phyloP scores from a whole-genome alignment of 2,888 invertebrate genomes.

The Theodoxus fluviatilis region DNA sequence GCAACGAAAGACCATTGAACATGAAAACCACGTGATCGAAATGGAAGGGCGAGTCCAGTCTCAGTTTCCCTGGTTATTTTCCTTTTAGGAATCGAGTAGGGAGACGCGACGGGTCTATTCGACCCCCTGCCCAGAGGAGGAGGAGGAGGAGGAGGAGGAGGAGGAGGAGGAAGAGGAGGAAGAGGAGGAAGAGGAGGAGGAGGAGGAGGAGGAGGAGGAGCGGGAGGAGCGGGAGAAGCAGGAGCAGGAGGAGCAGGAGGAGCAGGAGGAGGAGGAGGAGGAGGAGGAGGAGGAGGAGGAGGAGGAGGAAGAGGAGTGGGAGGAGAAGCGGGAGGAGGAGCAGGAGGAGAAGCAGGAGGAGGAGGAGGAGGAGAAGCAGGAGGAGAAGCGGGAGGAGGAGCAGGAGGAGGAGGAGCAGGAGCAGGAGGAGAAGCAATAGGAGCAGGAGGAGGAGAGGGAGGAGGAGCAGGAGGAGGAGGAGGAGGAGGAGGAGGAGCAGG shows the following conservation, averaged over 20 bases:
- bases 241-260: not conserved
- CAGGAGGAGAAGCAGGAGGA: not conserved
- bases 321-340: not conserved
- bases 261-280: not conserved
- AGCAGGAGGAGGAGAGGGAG: not conserved
- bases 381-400: not conserved
- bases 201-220: not conserved
- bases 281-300: not conserved
- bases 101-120: too few species aligned
- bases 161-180: constrained; percentile 10
- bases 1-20: too few species aligned
- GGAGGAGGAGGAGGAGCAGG: not conserved
- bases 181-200: constrained; percentile 3
- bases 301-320: not conserved
- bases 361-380: not conserved
- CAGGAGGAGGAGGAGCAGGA: not conserved
- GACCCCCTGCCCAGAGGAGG: not conserved
- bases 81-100: too few species aligned
- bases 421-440: not conserved
- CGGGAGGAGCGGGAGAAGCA: not conserved
- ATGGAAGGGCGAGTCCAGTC: too few species aligned
- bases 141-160: not conserved
- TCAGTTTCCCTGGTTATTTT: too few species aligned
- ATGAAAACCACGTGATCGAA: too few species aligned
- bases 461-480: not conserved